phyloP scores from a whole-genome alignment of 2,113 vertebrate genomes.

The Gallinago media region DNA sequence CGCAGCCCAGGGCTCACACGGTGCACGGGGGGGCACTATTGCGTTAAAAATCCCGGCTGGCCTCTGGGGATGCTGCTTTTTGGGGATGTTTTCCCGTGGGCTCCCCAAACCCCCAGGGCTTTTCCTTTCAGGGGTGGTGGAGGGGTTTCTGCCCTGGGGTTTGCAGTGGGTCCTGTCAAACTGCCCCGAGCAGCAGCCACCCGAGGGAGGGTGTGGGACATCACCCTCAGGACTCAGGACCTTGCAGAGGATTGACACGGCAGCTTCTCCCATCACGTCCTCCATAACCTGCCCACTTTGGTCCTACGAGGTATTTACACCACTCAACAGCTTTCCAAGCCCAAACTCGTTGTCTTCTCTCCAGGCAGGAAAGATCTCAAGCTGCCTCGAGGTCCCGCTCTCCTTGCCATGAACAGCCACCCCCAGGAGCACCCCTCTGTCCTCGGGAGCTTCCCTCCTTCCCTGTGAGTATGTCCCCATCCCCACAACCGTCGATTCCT shows the following conservation, averaged over 20 bases:
- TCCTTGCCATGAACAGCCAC: neutral
- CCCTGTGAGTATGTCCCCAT: neutral
- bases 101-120: fast-evolving
- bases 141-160: neutral
- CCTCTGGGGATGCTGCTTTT: fast-evolving
- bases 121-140: fast-evolving
- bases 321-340: neutral
- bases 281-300: neutral
- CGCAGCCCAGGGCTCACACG: fast-evolving
- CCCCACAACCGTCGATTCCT: fast-evolving
- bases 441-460: neutral
- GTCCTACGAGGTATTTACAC: neutral
- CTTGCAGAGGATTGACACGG: fast-evolving
- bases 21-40: slow-evolving; percentile 15
- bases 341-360: fast-evolving
- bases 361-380: neutral
- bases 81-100: fast-evolving
- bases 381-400: neutral
- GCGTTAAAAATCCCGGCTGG: neutral
- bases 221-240: fast-evolving
- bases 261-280: fast-evolving
- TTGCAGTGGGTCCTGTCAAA: fast-evolving
- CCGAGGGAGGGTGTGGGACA: fast-evolving
- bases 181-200: fast-evolving
- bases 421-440: no score